Evolutionary conservation across 2,888 invertebrate genomes (phyloP), one percentile per base, ranked within the genome.

Genomic region (Pyrgus malvae): DNA sequence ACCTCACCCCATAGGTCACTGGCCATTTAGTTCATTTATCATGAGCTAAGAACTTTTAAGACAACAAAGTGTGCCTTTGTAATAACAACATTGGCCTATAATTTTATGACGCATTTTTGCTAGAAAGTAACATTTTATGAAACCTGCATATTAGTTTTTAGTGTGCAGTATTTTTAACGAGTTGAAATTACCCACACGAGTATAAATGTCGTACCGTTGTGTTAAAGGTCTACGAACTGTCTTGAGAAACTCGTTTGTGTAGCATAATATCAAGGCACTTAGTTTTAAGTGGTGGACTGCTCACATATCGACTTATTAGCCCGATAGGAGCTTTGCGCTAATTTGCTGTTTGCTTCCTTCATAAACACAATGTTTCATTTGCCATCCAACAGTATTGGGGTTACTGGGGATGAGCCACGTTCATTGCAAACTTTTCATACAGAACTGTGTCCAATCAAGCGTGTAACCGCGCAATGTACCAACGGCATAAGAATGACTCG

Each of bases 341-440:
- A 48, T 46, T 46, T 19, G 6, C 14, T 23, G 21, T n/a, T 46
- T 48, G 37, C 17, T 21, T 33, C 48, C 25, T 37, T 37, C 37
- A 37, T 37, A 25, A 27, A 37, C 25, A 48, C 37, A 37, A 37
- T 4, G 25, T 12, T 37, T 35, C 14, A 25, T 35, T 23, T n/a
- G 23, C 23, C 25, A n/a, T 5, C 46, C 25, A 9, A 17, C n/a
- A 17, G 3, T 12, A 16, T 35, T 46, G 16, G 2, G 27, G 27
- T 27, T 8, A 27, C 9, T 9, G 27, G n/a, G n/a, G 9, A 4
- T 27, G 9, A 27, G 4, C 27, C 8, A 21, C 23, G n/a, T 35
- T 12, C 48, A 48, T 38, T 48, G 38, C 38, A 17, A n/a, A 19
- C 25, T 17, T 16, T 5, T n/a, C n/a, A n/a, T n/a, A 23, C 3